Evolutionary conservation across 1,140 invertebrate species (phyloP), one percentile per base, ranked within the genome.

Genomic region (Yoshiicerus persimilis): DNA sequence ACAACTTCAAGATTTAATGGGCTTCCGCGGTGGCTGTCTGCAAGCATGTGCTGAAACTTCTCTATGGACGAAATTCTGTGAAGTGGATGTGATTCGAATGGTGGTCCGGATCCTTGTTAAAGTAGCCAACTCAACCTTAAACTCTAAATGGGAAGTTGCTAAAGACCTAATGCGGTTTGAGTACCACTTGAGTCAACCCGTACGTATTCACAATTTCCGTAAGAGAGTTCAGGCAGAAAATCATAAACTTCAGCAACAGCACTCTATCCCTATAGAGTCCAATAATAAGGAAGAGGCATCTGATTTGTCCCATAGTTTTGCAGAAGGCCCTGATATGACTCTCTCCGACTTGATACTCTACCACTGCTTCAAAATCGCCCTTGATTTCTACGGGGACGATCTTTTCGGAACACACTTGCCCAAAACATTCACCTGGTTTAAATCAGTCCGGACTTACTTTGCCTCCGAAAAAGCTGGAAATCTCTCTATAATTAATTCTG

Each of bases 11-110:
- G 38, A 70, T 1, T 89, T 93, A 86, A 92, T 97, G 23, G 96
- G 96, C 3, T 97, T 97, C 91, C 94, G 96, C 87, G 94, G 94
- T 77, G 94, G 95, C 70, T 97, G 96, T 92, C 93, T 98, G 2
- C 93, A 96, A 88, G 96, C 96, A 11, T 96, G 96, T 90, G 95
- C 96, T 20, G 96, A 98, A 93, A 94, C 95, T 1, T 98, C 97
- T 9, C 93, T 96, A 34, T 98, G 97, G 97, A 98, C 97, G 0
- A 96, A 96, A 91, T 97, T 97, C 92, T 98, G 97, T 94, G 97
- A 99, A 93, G 93, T 97, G 25, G 96, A 97, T 92, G 93, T 97
- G 20, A 93, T 95, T 39, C 92, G 92, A 27, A 89, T 87, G 88
- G 86, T 87, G 23, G 27, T 25, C 56, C 38, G 25, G 25, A 27